Percentiles rank a stretch among this genome's conserved stretches.
phyloP scores from a whole-genome alignment of 1,140 invertebrate genomes.

The Megalopta genalis region DNA sequence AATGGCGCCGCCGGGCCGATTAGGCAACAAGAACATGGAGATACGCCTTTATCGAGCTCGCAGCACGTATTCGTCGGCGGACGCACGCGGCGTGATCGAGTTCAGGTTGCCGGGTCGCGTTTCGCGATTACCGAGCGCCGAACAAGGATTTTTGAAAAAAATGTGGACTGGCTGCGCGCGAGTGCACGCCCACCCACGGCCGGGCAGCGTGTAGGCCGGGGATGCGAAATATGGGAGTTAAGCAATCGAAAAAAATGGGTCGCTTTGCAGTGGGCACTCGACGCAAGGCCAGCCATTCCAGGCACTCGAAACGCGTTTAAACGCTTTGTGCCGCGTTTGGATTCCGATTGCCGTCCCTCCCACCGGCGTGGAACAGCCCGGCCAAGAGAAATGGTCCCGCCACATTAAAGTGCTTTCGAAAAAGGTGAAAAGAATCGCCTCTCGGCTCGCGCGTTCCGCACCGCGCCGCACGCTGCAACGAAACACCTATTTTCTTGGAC shows the following conservation, averaged over 20 bases:
- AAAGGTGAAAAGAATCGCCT: constrained; percentile 35
- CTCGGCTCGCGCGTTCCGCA: not conserved
- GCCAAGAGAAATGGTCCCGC: constrained; percentile 27
- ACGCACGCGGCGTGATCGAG: not conserved
- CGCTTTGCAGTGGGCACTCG: constrained; percentile 31
- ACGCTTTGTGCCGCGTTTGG: constrained; percentile 44
- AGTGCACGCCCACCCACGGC: not conserved
- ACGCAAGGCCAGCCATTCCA: constrained; percentile 16
- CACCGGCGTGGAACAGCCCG: not conserved
- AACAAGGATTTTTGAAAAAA: constrained; percentile 4
- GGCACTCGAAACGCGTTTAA: constrained; percentile 30
- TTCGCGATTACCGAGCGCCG: not conserved
- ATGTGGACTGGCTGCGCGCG: not conserved
- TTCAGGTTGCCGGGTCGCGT: not conserved
- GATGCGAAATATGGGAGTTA: not conserved
- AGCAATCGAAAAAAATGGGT: constrained; percentile 35
- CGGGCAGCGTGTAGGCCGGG: not conserved
- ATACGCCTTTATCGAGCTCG: not conserved
- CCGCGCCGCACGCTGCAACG: too few relatives aligned
- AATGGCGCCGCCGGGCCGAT: not conserved
- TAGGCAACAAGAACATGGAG: not conserved
- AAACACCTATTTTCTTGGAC: too few relatives aligned
- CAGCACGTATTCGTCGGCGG: constrained; percentile 4
- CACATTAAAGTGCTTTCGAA: constrained; percentile 47
- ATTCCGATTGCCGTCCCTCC: constrained; percentile 11